Evolutionary conservation across 1,140 invertebrate genomes (phyloP).

Genomic region (Scaptomyza graminum): DNA sequence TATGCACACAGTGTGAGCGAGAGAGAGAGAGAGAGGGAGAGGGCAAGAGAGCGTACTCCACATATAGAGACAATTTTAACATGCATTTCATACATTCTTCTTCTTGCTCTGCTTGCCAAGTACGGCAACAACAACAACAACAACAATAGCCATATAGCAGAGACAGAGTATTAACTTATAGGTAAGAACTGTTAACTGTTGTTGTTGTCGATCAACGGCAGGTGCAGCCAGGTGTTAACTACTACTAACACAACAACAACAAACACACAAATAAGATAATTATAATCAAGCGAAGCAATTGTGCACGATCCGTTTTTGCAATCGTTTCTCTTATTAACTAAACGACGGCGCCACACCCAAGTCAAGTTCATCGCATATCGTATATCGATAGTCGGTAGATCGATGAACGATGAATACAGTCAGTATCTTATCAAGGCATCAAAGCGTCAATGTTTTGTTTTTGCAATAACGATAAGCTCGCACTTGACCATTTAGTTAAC

Average conservation of each 20-base stretch:
- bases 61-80: conserved; percentile 11
- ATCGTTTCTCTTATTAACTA: conserved; percentile 1
- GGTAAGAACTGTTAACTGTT: conserved; percentile 29
- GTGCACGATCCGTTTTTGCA: no score
- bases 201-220: conserved; percentile 24
- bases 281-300: no score
- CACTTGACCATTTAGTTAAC: conserved; percentile 43
- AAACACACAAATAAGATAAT: no score
- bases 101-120: neutral
- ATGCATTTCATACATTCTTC: conserved; percentile 12
- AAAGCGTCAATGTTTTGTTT: no score
- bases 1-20: neutral
- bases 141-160: neutral
- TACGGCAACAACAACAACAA: neutral
- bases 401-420: conserved; percentile 4
- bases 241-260: neutral
- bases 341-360: conserved; percentile 46
- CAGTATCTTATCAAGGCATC: neutral
- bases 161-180: neutral
- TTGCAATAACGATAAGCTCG: neutral
- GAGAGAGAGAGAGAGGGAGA: conserved; percentile 7
- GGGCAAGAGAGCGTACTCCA: neutral
- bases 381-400: conserved; percentile 21
- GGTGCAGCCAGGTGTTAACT: conserved; percentile 34
- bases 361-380: conserved; percentile 43